Conservation (phyloP, 2,888 invertebrate genomes). For the Coenonympha arcania region DNA sequence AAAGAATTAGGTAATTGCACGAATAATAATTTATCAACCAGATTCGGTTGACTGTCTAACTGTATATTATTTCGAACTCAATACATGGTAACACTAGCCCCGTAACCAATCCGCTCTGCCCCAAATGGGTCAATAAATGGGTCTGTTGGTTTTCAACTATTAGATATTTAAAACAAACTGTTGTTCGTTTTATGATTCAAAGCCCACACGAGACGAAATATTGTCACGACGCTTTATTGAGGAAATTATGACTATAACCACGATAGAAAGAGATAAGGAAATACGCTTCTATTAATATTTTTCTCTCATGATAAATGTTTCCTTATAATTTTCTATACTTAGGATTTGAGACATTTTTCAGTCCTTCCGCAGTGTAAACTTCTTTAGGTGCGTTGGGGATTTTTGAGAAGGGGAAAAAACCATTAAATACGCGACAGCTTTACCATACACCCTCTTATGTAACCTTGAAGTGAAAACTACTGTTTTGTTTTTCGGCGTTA, state of each 20-base stretch:
- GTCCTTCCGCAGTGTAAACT: too few species aligned
- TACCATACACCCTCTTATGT: too few species aligned
- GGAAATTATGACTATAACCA: not conserved
- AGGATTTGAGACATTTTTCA: too few species aligned
- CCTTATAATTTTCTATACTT: too few species aligned
- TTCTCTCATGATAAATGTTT: too few species aligned
- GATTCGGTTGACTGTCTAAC: not conserved
- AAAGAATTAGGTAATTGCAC: too few species aligned
- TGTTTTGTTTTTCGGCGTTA: too few species aligned
- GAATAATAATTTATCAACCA: too few species aligned
- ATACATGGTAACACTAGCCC: conserved; percentile 13
- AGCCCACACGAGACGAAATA: conserved; percentile 15
- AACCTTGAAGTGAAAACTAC: too few species aligned
- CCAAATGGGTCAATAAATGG: conserved; percentile 31
- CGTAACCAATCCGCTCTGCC: conserved; percentile 45
- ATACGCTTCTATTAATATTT: not conserved
- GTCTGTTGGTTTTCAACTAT: conserved; percentile 44
- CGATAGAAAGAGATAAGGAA: not conserved
- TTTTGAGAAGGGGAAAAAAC: too few species aligned
- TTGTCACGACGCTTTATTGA: conserved; percentile 9
- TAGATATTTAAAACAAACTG: conserved; percentile 25
- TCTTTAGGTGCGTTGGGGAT: too few species aligned
- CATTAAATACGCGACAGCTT: too few species aligned
- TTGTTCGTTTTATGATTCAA: conserved; percentile 19
- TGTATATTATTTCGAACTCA: not conserved